A percentile compares a stretch with the other conserved stretches of the same genome.
These are phyloP conservation scores for Hipposideros armiger DNA, from an alignment of 2,113 vertebrate genomes.

Conservation along the genomic window DNA sequence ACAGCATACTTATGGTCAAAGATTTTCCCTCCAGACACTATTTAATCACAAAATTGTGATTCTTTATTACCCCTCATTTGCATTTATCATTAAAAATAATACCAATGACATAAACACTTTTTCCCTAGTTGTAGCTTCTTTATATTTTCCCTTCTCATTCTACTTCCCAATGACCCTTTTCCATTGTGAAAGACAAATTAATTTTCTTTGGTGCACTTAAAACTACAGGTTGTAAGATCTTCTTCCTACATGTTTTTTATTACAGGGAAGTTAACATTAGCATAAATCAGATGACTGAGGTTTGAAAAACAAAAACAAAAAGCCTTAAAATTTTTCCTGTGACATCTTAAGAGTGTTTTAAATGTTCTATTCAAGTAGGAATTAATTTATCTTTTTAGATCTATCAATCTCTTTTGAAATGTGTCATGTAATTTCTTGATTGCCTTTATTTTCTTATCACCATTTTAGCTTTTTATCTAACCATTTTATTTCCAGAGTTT, in stretches of 20 bases:
- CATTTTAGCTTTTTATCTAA: neutral
- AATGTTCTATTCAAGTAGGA: neutral
- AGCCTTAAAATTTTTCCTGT: neutral
- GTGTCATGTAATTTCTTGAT: neutral
- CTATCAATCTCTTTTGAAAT: neutral
- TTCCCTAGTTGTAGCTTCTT: neutral
- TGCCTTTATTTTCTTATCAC: neutral
- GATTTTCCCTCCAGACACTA: neutral
- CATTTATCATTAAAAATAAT: constrained; percentile 21
- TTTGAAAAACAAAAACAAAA: neutral
- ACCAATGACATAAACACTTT: neutral
- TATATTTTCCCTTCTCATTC: neutral
- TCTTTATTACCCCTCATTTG: neutral
- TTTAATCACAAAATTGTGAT: neutral
- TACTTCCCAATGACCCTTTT: neutral
- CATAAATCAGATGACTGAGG: neutral
- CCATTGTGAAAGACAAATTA: neutral
- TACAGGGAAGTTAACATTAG: neutral
- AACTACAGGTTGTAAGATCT: neutral
- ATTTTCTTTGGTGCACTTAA: neutral
- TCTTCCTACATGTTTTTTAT: neutral
- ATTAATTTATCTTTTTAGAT: neutral
- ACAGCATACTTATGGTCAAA: neutral
- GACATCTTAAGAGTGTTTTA: neutral
- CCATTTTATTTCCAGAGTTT: neutral